Evolutionary conservation across 1,140 invertebrate species (phyloP), one percentile per base, ranked within the genome.

Genomic region (Parapsyche elsis): DNA sequence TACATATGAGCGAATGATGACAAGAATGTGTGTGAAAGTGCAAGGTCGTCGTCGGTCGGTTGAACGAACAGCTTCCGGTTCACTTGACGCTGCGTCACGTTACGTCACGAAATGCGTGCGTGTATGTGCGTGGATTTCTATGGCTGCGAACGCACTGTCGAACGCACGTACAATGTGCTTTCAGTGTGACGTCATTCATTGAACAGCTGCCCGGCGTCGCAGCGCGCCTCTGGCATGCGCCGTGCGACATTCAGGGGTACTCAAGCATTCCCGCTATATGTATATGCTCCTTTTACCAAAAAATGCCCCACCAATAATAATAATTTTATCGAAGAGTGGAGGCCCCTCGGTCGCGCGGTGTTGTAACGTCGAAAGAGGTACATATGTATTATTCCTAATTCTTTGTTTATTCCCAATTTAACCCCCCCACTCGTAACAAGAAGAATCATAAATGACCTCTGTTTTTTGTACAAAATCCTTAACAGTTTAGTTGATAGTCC

Each of bases 201-300:
- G 75, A 77, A 77, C 75, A 77, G 75, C 75, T 77, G 75, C 75
- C 57, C 12, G 75, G 75, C 75, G 75, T 64, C 75, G 75, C 75
- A 77, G 53, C 12, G 75, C 45, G 75, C 75, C 74, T 57, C 24
- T 12, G 75, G 14, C 75, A 77, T 77, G 75, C 75, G 75, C 75
- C 57, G 1, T 77, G 53, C 75, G 57, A 30, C 75, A 5, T 5
- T 19, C 26, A 24, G 57, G 24, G 45, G 75, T 23, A 19, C 0
- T 1, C 46, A 46, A 16, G 5, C 30, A 23, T 16, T 49, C 9
- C 38, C 14, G 1, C 1, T 38, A 23, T 67, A 7, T 23, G 19
- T 5, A 21, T 7, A 26, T 7, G 1, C 4, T 71, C 14, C 26
- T 38, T 21, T 16, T 71, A 70, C n/a, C n/a, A n/a, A n/a, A n/a